Conservation (phyloP, 2,888 invertebrate genomes). For the Drosophila pseudotakahashii region DNA sequence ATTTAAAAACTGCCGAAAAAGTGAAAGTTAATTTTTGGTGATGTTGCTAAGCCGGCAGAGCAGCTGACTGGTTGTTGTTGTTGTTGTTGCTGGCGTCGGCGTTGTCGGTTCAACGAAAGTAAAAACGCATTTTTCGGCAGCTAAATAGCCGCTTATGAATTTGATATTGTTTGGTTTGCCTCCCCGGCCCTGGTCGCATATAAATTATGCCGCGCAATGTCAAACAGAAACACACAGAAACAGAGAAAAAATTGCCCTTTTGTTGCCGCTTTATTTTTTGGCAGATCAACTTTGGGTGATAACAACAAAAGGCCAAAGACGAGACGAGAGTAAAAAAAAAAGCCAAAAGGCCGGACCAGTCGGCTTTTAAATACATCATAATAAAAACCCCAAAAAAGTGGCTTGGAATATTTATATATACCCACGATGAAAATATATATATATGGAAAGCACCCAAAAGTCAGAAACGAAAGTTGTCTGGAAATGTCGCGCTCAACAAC, state of each 20-base stretch:
- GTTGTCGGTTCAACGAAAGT: constrained; percentile 76
- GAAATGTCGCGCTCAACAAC: constrained; percentile 65
- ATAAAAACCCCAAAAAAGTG: constrained; percentile 32
- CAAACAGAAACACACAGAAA: constrained; percentile 31
- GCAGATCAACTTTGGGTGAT: constrained; percentile 61
- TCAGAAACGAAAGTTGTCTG: constrained; percentile 76
- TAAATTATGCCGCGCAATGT: constrained; percentile 71
- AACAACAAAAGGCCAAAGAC: constrained; percentile 50
- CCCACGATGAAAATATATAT: constrained; percentile 5
- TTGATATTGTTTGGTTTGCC: constrained; percentile 51
- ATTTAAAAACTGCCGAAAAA: constrained; percentile 83
- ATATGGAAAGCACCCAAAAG: constrained; percentile 63
- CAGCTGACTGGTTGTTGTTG: constrained; percentile 29
- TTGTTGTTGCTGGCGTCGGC: constrained; percentile 18
- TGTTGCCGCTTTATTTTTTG: constrained; percentile 44
- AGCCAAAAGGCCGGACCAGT: constrained; percentile 45
- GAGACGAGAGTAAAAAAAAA: constrained; percentile 32
- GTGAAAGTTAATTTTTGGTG: constrained; percentile 83
- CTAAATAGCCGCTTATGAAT: constrained; percentile 55
- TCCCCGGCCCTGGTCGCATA: constrained; percentile 46
- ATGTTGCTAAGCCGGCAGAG: constrained; percentile 72
- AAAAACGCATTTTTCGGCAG: constrained; percentile 75
- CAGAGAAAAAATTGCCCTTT: constrained; percentile 58
- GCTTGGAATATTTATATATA: constrained; percentile 29
- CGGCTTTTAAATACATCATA: constrained; percentile 38